Base-by-base conservation (phyloP, 2,888 invertebrate genomes). In the Drosophila acutilabella region DNA sequence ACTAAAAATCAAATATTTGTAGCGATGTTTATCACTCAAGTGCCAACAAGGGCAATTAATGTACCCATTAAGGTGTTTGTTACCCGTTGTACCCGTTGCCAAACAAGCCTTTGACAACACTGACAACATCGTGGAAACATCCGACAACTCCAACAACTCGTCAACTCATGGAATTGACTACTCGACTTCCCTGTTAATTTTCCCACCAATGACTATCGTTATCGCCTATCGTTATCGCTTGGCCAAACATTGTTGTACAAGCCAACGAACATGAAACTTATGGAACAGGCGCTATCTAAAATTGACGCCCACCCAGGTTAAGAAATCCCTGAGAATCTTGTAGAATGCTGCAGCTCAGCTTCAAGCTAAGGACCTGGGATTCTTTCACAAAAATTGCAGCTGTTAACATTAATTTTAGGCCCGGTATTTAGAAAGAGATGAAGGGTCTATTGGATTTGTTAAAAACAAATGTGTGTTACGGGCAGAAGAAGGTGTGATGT, bases 1-100 rank as follows among this genome's bases (percentile, higher is more conserved):
- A 82, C 75, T 86, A 86, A 75, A 75, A 88, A 86, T 88, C 83
- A 83, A 83, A 83, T 83, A 83, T 83, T 83, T 83, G 88, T 83
- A 73, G 75, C 86, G 88, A 83, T 83, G 83, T 88, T 83, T 83
- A 83, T 88, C 86, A 69, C 75, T 80, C 66, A 60, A 86, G 88
- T 88, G 83, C 83, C 83, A 79, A 88, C 83, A 83, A 70, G 87
- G 84, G 83, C 88, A 83, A 83, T 83, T 83, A 83, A 83, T 86
- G 83, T 83, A 86, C 8, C 87, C 89, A 88, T 88, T 83, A 83
- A 80, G 83, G 87, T 70, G 68, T 60, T 59, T 70, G 68, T 60
- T 59, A 69, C 70, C 56, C 64, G 47, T 36, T 42, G n/a, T 59
- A 69, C 70, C 56, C 64, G 47, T 36, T 42, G n/a, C 36, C 54